Base-by-base conservation (phyloP, 2,888 invertebrate genomes). In the Torymus auratus region DNA sequence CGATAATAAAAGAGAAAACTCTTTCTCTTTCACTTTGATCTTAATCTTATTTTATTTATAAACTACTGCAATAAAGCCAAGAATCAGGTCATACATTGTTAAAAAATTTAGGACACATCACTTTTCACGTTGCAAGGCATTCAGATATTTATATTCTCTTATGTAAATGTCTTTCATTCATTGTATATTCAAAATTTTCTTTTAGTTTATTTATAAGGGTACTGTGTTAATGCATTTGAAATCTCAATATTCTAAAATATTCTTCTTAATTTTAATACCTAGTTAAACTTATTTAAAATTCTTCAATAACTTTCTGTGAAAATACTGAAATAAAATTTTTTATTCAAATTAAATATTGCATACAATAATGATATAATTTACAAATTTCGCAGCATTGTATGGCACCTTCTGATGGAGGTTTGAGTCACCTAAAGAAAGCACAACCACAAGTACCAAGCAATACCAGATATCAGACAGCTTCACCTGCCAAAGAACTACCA, bases 401-500 rank as follows among this genome's bases (percentile, higher is more conserved):
- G 50, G 67, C 65, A 53, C 3, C 82, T 65, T n/a, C 70, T 3
- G 80, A 82, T 55, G 77, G 20, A n/a, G 65, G 69, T 12, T 93
- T 80, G 53, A 80, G 69, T n/a, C 77, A 80, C 52, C 55, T 93
- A 85, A 94, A 95, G 83, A 95, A 96, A 89, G 96, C 96, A 11
- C 96, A 96, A 88, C 96, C 96, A 0, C 96, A 96, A 91, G 95
- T 96, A 62, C 95, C 96, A 79, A 93, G 94, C 20, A 93, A 93
- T 83, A 91, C 90, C 83, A 91, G 93, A 84, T 93, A 93, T 64
- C 93, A 93, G 86, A 92, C 91, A 65, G 90, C 92, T 67, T 91
- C 93, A 23, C 92, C 92, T 56, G 93, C 93, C 50, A 94, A 93
- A 86, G 94, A 93, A 81, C 80, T 91, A 50, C 92, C 92, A 0